phyloP scores from a whole-genome alignment of 2,797 vertebrate genomes.

The Hydrophis major region DNA sequence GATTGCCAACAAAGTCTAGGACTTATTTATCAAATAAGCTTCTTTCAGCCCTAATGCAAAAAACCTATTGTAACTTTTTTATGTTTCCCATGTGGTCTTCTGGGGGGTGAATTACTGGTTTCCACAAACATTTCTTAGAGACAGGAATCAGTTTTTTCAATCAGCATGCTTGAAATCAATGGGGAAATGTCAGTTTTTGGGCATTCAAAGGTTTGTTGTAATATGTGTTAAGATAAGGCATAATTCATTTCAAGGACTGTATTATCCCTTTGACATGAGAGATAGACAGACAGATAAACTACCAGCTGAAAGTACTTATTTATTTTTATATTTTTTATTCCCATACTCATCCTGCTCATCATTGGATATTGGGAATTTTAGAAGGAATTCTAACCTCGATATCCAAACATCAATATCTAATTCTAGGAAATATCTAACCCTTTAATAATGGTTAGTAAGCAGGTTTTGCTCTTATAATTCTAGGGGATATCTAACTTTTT shows the following conservation, averaged over 20 bases:
- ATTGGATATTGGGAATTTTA: not conserved
- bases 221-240: not conserved
- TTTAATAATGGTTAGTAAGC: not conserved
- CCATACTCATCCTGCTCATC: not conserved
- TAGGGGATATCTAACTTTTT: not conserved
- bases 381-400: not conserved
- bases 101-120: not conserved
- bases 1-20: not conserved
- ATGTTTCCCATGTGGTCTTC: slow-evolving; percentile 24
- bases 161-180: slow-evolving; percentile 43
- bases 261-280: not conserved
- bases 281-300: not conserved
- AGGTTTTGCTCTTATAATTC: not conserved
- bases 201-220: slow-evolving; percentile 39
- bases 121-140: slow-evolving; percentile 19
- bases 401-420: not conserved
- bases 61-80: slow-evolving; percentile 9
- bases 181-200: slow-evolving; percentile 56
- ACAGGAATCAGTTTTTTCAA: slow-evolving; percentile 37
- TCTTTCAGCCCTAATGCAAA: not conserved
- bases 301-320: not conserved
- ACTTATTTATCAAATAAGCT: not conserved
- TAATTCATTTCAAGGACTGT: not conserved
- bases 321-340: not conserved
- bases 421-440: not conserved